Evolutionary conservation across 1,140 invertebrate genomes (phyloP).

Genomic region (Hermetia illucens): DNA sequence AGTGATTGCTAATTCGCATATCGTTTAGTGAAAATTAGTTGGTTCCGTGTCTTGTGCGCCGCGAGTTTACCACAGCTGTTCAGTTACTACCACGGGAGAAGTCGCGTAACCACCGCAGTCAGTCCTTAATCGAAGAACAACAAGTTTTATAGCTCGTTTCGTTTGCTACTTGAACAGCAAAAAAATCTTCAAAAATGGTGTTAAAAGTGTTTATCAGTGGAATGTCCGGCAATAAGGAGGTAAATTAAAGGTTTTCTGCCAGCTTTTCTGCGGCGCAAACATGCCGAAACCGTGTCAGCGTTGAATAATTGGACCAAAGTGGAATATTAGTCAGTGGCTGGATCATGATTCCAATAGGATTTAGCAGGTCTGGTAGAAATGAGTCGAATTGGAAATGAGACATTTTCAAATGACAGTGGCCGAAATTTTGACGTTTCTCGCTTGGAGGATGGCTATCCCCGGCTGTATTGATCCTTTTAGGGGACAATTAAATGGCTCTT

Average conservation of each 20-base stretch:
- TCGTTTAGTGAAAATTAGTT: too few relatives aligned
- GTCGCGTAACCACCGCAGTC: too few relatives aligned
- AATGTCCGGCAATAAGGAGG: constrained; percentile 84
- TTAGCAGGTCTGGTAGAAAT: background rate
- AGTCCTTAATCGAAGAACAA: too few relatives aligned
- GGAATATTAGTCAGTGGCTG: background rate
- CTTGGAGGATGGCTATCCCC: background rate
- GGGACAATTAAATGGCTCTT: too few relatives aligned
- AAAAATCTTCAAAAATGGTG: constrained; percentile 78
- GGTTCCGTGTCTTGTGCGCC: too few relatives aligned
- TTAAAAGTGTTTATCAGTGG: constrained; percentile 80
- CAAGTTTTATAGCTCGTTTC: too few relatives aligned
- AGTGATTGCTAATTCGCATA: too few relatives aligned
- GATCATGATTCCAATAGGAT: background rate
- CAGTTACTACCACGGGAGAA: too few relatives aligned
- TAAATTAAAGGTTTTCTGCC: constrained; percentile 28
- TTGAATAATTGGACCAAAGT: background rate
- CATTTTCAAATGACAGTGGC: background rate
- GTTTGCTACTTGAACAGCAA: too few relatives aligned
- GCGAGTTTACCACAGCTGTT: too few relatives aligned
- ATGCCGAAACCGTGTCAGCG: too few relatives aligned
- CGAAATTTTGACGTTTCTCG: background rate
- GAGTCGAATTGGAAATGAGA: background rate
- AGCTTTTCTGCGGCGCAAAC: background rate
- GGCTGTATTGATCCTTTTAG: background rate